A percentile compares a stretch with the other conserved stretches of the same genome.
Conservation (phyloP, 2,113 vertebrate genomes). For the Melanerpes aurifrons region DNA sequence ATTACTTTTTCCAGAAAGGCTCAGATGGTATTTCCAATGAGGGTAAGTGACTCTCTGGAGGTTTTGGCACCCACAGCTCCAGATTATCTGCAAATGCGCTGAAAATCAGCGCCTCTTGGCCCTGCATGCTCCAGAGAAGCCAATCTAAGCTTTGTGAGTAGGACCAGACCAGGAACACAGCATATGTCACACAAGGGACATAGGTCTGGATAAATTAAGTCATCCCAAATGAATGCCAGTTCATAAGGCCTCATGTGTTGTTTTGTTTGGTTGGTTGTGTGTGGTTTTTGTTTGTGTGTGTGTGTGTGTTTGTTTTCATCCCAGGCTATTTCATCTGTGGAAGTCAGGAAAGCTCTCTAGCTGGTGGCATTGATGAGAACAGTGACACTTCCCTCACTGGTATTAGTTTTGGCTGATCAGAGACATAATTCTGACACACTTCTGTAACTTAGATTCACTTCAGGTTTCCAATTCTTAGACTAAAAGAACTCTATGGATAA, state of each 20-base stretch:
- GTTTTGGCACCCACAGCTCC: constrained; percentile 32
- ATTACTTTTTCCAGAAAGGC: constrained; percentile 12
- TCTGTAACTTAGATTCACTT: not conserved
- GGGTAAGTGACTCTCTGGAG: constrained; percentile 30
- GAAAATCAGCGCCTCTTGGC: not conserved
- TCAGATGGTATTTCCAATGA: constrained; percentile 18
- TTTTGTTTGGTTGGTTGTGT: too few relatives aligned
- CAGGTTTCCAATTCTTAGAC: not conserved
- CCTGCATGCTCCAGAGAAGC: not conserved
- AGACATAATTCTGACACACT: not conserved
- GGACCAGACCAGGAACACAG: not conserved
- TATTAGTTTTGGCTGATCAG: not conserved
- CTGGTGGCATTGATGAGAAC: not conserved
- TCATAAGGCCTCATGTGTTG: not conserved
- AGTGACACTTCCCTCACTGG: not conserved
- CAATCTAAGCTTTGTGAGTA: not conserved
- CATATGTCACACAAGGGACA: not conserved
- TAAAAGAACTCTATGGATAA: not conserved
- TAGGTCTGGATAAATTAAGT: not conserved
- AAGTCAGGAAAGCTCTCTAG: not conserved
- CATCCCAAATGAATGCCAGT: not conserved
- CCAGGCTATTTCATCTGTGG: not conserved
- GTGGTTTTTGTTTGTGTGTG: too few relatives aligned
- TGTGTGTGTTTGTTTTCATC: not conserved
- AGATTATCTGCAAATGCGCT: constrained; percentile 21